These are phyloP conservation scores for Scaptomyza graminum DNA, from an alignment of 1,140 invertebrate genomes.

Conservation along the genomic window DNA sequence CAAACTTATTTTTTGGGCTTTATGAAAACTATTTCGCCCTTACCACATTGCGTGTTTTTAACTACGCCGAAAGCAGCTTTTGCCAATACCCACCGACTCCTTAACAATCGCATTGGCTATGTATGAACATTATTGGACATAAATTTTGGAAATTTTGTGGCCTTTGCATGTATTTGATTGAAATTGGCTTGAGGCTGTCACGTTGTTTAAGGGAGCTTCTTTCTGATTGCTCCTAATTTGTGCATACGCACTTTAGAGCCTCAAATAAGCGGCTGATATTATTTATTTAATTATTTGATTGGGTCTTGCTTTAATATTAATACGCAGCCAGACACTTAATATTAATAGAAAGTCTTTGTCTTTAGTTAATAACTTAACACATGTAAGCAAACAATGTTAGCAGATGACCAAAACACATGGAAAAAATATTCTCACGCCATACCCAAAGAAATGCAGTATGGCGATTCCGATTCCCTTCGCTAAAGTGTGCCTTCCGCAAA, in stretches of 20 bases:
- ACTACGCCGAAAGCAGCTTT: constrained; percentile 32
- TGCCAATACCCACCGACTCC: constrained; percentile 36
- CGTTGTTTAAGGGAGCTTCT: constrained; percentile 46
- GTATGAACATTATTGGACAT: constrained; percentile 54
- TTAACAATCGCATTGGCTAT: constrained; percentile 33
- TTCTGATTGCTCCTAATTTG: constrained; percentile 38
- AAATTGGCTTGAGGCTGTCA: constrained; percentile 68
- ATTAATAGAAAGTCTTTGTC: not conserved
- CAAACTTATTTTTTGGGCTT: constrained; percentile 22
- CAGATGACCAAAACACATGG: too few species aligned
- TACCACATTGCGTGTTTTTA: constrained; percentile 54
- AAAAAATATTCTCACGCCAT: constrained; percentile 54
- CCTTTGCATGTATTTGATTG: constrained; percentile 62
- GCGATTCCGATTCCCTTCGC: constrained; percentile 5
- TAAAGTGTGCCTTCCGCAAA: constrained; percentile 22
- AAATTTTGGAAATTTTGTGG: constrained; percentile 45
- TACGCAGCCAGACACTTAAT: too few species aligned
- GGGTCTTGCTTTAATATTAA: constrained; percentile 10
- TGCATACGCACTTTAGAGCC: constrained; percentile 11
- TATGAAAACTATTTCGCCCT: constrained; percentile 22
- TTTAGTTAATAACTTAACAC: not conserved
- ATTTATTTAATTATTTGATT: constrained; percentile 51
- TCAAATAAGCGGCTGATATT: constrained; percentile 28
- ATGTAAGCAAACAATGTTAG: too few species aligned
- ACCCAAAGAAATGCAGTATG: constrained; percentile 4